Conservation (phyloP, 2,113 vertebrate genomes). For the Tachuris rubrigastra region DNA sequence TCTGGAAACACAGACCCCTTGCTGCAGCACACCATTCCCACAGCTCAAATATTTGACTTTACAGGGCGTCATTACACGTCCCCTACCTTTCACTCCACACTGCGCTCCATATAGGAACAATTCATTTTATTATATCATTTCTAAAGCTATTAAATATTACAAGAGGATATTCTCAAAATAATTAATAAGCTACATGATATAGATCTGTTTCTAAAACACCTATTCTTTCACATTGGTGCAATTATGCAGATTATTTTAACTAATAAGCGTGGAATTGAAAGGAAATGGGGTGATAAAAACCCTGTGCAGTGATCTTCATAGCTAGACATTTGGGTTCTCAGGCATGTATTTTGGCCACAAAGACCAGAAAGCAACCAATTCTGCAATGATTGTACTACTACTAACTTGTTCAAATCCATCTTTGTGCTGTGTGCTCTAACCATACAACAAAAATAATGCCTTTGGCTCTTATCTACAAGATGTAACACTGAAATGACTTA, state of each 20-base stretch:
- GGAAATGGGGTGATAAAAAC: not conserved
- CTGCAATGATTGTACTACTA: not conserved
- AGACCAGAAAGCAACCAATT: not conserved
- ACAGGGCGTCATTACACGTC: not conserved
- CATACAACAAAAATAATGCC: not conserved
- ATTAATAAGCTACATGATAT: not conserved
- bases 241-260: slow-evolving; percentile 2
- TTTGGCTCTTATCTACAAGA: not conserved
- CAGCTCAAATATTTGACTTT: not conserved
- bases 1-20: not conserved
- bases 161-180: not conserved
- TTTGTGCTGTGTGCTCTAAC: not conserved
- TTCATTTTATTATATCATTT: not conserved
- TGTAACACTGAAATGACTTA: not conserved
- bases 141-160: not conserved
- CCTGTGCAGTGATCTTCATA: not conserved
- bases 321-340: not conserved
- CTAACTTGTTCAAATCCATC: not conserved
- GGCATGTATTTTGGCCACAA: not conserved
- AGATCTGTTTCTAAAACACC: not conserved
- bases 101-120: not conserved
- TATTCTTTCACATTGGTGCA: not conserved
- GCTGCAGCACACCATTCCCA: not conserved
- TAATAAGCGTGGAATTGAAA: slow-evolving; percentile 7
- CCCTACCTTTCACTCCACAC: not conserved